Percentiles rank a stretch among this genome's conserved stretches.
These are phyloP conservation scores for Phenganax marumi DNA, from an alignment of 92 coral and sea anemone genomes.

Conservation along the genomic window DNA sequence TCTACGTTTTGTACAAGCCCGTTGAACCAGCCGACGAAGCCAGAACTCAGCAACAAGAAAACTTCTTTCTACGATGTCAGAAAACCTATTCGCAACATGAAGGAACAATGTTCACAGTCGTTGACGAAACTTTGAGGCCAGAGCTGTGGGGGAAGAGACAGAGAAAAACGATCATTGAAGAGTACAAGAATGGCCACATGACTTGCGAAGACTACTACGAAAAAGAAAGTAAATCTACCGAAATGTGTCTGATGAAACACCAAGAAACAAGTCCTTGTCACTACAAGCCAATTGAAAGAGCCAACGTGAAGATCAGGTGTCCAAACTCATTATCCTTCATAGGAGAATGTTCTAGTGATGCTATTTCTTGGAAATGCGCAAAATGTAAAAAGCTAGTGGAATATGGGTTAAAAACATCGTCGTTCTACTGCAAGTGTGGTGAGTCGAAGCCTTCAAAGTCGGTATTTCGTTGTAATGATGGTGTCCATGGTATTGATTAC, in stretches of 20 bases:
- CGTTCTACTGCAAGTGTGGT: not conserved
- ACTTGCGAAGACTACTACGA: not conserved
- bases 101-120: not conserved
- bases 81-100: not conserved
- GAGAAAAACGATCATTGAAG: not conserved
- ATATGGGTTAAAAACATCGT: not conserved
- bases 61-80: not conserved
- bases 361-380: not conserved
- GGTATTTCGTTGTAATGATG: not conserved
- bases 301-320: not conserved
- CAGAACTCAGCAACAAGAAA: not conserved
- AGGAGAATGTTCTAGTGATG: not conserved
- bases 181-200: not conserved
- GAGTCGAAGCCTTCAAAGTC: constrained; percentile 2
- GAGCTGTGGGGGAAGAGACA: not conserved
- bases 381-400: not conserved
- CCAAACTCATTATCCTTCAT: not conserved
- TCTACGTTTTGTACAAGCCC: not conserved
- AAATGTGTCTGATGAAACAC: constrained; percentile 4
- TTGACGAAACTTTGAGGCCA: constrained; percentile 1
- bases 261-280: not conserved
- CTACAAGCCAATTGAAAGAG: not conserved
- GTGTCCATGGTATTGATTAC: not conserved
- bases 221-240: not conserved
- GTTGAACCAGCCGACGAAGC: not conserved